A percentile compares a stretch with the other conserved stretches of the same genome.
These are phyloP conservation scores for Mylabris sibirica DNA, from an alignment of 2,888 invertebrate species.

Conservation along the genomic window DNA sequence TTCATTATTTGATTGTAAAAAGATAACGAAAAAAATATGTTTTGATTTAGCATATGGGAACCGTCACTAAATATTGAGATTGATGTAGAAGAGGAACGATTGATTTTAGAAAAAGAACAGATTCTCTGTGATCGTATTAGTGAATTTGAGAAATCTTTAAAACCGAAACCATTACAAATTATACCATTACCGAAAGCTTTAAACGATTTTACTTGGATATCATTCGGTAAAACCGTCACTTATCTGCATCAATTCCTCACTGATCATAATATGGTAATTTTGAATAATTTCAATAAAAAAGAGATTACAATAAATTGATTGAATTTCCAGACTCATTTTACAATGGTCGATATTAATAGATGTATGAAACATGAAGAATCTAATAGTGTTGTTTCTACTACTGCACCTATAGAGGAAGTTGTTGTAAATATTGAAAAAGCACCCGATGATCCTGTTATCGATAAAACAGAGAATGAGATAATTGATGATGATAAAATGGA, in stretches of 20 bases:
- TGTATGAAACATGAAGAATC: constrained; percentile 52
- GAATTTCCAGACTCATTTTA: constrained; percentile 56
- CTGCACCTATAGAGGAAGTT: constrained; percentile 13
- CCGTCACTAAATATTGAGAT: constrained; percentile 61
- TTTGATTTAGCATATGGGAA: constrained; percentile 56
- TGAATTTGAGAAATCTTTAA: constrained; percentile 65
- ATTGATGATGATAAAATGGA: constrained; percentile 58
- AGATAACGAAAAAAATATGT: background rate
- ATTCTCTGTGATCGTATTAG: constrained; percentile 66
- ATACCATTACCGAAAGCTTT: constrained; percentile 69
- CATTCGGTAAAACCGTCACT: constrained; percentile 71
- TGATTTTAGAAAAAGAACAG: constrained; percentile 67
- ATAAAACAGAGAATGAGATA: constrained; percentile 51
- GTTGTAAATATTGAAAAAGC: constrained; percentile 34
- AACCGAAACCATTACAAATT: constrained; percentile 64
- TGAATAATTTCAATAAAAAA: constrained; percentile 10
- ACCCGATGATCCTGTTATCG: background rate
- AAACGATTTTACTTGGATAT: constrained; percentile 69
- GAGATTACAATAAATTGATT: background rate
- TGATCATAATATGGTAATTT: constrained; percentile 64
- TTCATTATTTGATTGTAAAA: constrained; percentile 16
- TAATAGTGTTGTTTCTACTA: background rate
- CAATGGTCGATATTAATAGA: constrained; percentile 57
- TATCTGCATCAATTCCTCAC: constrained; percentile 71
- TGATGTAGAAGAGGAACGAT: constrained; percentile 65